Percentiles rank a stretch among this genome's conserved stretches.
Evolutionary conservation across 2,797 vertebrate species (phyloP).

Genomic region (Lagothrix lagotricha): DNA sequence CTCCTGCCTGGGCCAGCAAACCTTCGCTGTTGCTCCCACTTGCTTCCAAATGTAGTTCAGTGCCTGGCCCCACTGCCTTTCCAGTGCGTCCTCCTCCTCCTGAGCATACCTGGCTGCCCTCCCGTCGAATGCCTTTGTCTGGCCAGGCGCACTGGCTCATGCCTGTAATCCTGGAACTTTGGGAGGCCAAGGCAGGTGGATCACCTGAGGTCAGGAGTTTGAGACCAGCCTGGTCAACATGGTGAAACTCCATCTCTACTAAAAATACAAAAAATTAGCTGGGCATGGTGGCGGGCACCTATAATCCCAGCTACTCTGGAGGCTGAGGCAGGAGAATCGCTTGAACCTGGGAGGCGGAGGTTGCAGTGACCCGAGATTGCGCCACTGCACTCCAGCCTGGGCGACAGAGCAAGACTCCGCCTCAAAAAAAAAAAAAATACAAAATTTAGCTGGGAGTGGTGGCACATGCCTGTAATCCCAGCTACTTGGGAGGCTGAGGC

Average conservation of each 20-base stretch:
- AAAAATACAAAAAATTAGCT: not conserved
- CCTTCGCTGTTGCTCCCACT: rapidly evolving
- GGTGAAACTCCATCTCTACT: too few relatives aligned
- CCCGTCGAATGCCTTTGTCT: not conserved
- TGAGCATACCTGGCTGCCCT: not conserved
- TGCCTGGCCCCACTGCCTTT: not conserved
- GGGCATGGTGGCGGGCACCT: rapidly evolving
- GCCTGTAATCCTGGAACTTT: too few relatives aligned
- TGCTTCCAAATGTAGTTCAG: not conserved
- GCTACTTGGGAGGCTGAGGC: too few relatives aligned
- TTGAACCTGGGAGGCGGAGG: not conserved
- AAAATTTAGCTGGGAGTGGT: too few relatives aligned
- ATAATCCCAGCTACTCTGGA: not conserved
- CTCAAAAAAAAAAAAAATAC: too few relatives aligned
- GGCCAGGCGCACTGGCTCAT: too few relatives aligned
- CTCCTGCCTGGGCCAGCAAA: not conserved
- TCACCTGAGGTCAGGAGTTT: too few relatives aligned
- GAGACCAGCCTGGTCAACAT: too few relatives aligned
- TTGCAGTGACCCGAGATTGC: rapidly evolving
- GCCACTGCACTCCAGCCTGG: too few relatives aligned
- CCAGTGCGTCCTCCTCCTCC: not conserved
- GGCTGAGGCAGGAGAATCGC: not conserved
- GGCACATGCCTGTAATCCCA: too few relatives aligned
- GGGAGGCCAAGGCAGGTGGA: too few relatives aligned
- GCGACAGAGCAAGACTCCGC: too few relatives aligned